Evolutionary conservation across 2,888 invertebrate genomes (phyloP).

Genomic region (Tenthredo amoena): DNA sequence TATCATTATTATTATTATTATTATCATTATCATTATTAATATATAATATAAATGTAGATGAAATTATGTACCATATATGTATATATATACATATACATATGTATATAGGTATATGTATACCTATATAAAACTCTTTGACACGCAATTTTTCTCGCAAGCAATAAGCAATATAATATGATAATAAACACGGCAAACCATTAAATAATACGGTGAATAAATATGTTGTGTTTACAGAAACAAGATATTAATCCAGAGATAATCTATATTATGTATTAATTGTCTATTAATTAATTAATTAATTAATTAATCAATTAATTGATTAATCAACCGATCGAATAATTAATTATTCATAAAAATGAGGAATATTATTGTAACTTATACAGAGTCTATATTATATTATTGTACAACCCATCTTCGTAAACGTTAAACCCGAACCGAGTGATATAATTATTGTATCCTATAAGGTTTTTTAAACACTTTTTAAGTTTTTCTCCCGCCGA

Average conservation of each 20-base stretch:
- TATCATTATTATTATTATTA: neutral
- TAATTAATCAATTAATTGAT: constrained; percentile 58
- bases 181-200: constrained; percentile 56
- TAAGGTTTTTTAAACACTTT: neutral
- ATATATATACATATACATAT: constrained; percentile 32
- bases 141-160: constrained; percentile 63
- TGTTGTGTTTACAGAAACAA: constrained; percentile 56
- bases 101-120: constrained; percentile 7
- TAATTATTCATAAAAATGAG: constrained; percentile 26
- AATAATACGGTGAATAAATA: constrained; percentile 37
- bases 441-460: neutral
- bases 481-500: neutral
- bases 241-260: constrained; percentile 65
- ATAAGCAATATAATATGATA: constrained; percentile 70
- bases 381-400: constrained; percentile 76
- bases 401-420: constrained; percentile 69
- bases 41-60: neutral
- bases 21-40: neutral
- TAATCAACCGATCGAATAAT: constrained; percentile 47
- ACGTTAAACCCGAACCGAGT: neutral
- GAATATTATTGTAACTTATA: constrained; percentile 73
- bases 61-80: neutral
- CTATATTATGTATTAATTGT: constrained; percentile 61
- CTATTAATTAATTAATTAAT: constrained; percentile 22
- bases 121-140: neutral